Evolutionary conservation across 2,113 vertebrate genomes (phyloP), one percentile per base, ranked within the genome.

Genomic region (Antigone vipio): DNA sequence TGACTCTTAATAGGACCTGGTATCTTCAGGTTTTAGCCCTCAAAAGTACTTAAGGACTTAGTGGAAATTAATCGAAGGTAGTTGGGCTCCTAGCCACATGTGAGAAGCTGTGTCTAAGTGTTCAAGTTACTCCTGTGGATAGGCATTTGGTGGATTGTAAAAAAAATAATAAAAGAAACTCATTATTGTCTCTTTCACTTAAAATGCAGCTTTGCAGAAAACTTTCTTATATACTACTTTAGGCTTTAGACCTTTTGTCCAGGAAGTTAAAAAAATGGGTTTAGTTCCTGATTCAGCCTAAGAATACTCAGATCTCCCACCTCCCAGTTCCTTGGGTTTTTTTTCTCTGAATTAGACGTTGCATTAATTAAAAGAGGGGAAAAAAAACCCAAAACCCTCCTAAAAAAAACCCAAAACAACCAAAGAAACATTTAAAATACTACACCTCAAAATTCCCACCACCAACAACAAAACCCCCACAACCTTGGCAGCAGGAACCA

Each of bases 401-500:
- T 12, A 42, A 42, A 42, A 50, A 50, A 64, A 24, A 64, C 2
- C 7, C 11, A 9, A 38, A n/a, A 53, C 24, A 32, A 35, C 19
- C 5, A 29, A 45, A 2, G 29, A 55, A 55, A 19, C 8, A n/a
- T n/a, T 5, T 3, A 13, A 29, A 59, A 8, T 4, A 6, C 1
- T 22, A 29, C 13, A 13, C 6, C 2, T 38, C 79, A 83, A 35
- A 9, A 5, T 3, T 3, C 34, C 2, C 24, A 13, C 0, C 18
- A 21, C 1, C 19, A 87, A 0, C 17, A 64, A 7, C 19, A 53
- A 62, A 69, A n/a, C 3, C 1, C 5, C 5, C 24, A 49, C 7
- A 42, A n/a, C 8, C 8, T 23, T 59, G 21, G 13, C 53, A 67
- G n/a, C 15, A 44, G 17, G 16, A 45, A 19, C 6, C 13, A 55